Evolutionary conservation across 2,113 vertebrate genomes (phyloP).

Genomic region (Amia ocellicauda): DNA sequence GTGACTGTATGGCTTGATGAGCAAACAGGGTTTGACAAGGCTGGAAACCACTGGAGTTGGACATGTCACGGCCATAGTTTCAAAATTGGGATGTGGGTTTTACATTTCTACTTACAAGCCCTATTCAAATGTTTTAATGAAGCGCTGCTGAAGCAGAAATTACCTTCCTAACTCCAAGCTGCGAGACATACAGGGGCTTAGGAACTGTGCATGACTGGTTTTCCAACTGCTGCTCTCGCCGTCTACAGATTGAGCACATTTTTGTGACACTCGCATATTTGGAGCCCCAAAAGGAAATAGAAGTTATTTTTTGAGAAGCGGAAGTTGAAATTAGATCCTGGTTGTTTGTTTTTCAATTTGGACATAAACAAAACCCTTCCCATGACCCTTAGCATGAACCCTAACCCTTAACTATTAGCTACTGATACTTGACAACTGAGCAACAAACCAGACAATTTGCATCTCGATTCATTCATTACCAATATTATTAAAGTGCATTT

Average conservation of each 20-base stretch:
- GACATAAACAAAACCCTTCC: constrained; percentile 33
- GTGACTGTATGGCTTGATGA: background rate
- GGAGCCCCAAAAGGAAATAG: too few relatives aligned
- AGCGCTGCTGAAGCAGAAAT: constrained; percentile 34
- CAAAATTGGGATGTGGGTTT: constrained; percentile 31
- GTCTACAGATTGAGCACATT: too few relatives aligned
- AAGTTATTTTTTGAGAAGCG: constrained; percentile 11
- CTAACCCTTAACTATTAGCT: constrained; percentile 42
- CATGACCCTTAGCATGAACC: constrained; percentile 58
- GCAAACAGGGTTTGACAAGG: background rate
- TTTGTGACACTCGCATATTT: too few relatives aligned
- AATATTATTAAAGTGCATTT: too few relatives aligned
- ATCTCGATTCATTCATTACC: too few relatives aligned
- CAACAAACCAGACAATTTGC: too few relatives aligned
- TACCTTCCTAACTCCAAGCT: constrained; percentile 22
- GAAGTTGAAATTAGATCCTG: constrained; percentile 42
- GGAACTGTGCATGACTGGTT: constrained; percentile 38
- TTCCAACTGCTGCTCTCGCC: constrained; percentile 34
- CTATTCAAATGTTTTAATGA: constrained; percentile 41
- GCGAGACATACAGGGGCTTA: constrained; percentile 32
- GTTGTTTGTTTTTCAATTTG: constrained; percentile 49
- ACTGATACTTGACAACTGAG: constrained; percentile 32
- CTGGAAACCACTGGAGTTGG: constrained; percentile 33
- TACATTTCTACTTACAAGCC: constrained; percentile 33
- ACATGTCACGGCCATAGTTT: constrained; percentile 40